Conservation (phyloP, 2,888 invertebrate genomes). For the Mellilla xanthometata region DNA sequence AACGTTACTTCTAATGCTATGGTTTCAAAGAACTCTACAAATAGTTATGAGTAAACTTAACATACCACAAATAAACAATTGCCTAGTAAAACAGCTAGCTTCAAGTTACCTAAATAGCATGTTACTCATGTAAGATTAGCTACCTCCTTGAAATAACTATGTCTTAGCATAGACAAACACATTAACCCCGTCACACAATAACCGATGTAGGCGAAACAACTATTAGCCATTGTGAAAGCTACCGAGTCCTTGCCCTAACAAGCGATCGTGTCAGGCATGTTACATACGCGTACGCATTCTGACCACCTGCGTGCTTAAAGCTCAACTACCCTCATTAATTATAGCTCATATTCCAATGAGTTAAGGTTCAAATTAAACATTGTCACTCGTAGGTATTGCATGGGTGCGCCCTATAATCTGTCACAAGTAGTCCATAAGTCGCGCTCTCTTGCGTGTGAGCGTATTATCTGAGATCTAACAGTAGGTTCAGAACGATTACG, state of each 20-base stretch:
- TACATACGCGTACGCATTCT: slow-evolving; percentile 18
- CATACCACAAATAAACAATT: no score
- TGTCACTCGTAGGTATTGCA: no score
- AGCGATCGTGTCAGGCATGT: slow-evolving; percentile 20
- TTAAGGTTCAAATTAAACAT: slow-evolving; percentile 2
- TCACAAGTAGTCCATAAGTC: slow-evolving; percentile 27
- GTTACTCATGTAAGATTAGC: no score
- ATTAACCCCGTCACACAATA: slow-evolving; percentile 9
- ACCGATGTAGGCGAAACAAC: slow-evolving; percentile 6
- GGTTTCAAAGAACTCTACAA: no score
- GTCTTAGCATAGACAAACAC: no score
- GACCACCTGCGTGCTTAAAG: slow-evolving; percentile 15
- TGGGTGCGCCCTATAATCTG: slow-evolving; percentile 30
- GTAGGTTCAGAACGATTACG: slow-evolving; percentile 2
- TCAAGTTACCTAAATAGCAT: no score
- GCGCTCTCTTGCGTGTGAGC: slow-evolving; percentile 32
- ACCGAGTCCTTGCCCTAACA: slow-evolving; percentile 28
- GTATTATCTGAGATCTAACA: slow-evolving; percentile 17
- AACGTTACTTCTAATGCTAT: no score
- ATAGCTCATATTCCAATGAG: not conserved
- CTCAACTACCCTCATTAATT: not conserved
- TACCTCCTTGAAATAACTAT: no score
- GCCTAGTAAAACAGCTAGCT: no score
- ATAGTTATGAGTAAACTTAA: no score
- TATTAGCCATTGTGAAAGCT: slow-evolving; percentile 25